Conservation (phyloP, 2,797 vertebrate genomes). For the Etheostoma perlongum region DNA sequence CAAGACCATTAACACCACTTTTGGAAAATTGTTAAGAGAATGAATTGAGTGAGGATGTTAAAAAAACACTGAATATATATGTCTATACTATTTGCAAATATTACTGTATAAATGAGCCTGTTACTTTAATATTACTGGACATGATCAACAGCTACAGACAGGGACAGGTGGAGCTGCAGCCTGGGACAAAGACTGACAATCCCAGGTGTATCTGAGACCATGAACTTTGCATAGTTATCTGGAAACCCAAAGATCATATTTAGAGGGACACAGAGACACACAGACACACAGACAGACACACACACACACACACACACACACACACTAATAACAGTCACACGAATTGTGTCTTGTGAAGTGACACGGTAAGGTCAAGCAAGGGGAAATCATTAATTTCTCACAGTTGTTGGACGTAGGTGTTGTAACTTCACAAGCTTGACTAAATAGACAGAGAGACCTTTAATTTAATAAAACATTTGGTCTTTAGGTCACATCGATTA, state of each 20-base stretch:
- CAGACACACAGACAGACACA: no score
- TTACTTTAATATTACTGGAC: background rate
- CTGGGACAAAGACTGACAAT: background rate
- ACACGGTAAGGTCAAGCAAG: background rate
- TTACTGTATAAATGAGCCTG: background rate
- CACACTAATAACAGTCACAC: constrained; percentile 27
- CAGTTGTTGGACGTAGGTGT: background rate
- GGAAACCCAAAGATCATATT: background rate
- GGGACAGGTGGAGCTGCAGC: constrained; percentile 13
- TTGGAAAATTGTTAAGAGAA: background rate
- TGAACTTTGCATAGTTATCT: background rate
- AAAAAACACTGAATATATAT: background rate
- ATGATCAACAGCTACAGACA: constrained; percentile 10
- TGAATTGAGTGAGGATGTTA: background rate
- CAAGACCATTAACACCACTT: background rate
- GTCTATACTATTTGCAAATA: background rate
- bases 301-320: background rate
- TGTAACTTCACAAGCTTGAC: background rate
- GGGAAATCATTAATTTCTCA: constrained; percentile 7
- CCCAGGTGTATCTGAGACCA: constrained; percentile 18
- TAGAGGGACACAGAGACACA: background rate
- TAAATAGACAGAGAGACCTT: background rate
- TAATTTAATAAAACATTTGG: background rate
- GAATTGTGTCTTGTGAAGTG: constrained; percentile 6
- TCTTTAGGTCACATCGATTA: background rate